Base-by-base conservation (phyloP, 1,140 invertebrate species). In the Trachymyrmex cornetzi region DNA sequence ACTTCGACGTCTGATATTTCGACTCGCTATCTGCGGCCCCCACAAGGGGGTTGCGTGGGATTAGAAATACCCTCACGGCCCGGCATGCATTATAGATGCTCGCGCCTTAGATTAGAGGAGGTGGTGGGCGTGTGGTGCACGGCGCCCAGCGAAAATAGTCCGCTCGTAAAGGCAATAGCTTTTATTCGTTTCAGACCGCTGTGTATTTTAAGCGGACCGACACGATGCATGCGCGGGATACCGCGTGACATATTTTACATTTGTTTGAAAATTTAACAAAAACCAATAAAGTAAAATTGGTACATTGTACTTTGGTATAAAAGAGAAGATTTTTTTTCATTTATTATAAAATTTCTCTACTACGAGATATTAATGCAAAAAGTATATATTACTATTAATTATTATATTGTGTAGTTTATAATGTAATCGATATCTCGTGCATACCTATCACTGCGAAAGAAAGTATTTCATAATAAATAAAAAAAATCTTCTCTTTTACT, bases 71-170 rank as follows among this genome's bases (percentile, higher is more conserved):
- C 89, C 90, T 86, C 50, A 86, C 74, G 72, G 59, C 50, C 50
- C 86, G 44, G 81, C 81, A 90, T 90, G 88, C 86, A 90, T 91
- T 91, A 91, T 90, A 90, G 86, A 90, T 90, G 66, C 86, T 88
- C 72, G 59, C 66, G 57, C 57, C 59, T 67, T 50, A 82, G 89
- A 91, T 91, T 90, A 90, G 86, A 90, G 50, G 64, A 59, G 57
- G 69, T 34, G 53, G 72, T 74, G 79, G 88, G 79, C 85, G 84
- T 86, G 55, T 34, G n/a, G 44, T 6, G 34, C 24, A 22, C 24
- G 55, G 34, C 53, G 66, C 67, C 67, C 30, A 27, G 57, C 88
- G 71, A 79, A 89, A 89, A 90, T 90, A 87, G 88, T 74, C 85
- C 53, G 64, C 66, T 88, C 38, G 57, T 61, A 88, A 88, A 81